Base-by-base conservation (phyloP, 2,113 vertebrate genomes). In the Heloderma charlesbogerti region DNA sequence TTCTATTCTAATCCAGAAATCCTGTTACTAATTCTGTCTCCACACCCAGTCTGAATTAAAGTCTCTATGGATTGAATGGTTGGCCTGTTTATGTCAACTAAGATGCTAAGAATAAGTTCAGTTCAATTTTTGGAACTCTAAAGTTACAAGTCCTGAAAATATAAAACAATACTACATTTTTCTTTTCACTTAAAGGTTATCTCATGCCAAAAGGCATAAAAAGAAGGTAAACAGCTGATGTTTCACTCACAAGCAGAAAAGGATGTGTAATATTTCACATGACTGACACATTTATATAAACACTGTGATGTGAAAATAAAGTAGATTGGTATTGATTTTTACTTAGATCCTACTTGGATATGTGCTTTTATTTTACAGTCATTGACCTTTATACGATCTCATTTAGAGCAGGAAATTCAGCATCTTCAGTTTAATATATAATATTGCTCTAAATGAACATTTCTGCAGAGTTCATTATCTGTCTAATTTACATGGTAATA, bases 401-500 rank as follows among this genome's bases (percentile, higher is more conserved):
- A 94, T 95, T 96, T 96, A 92, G 74, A 74, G 78, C 81, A 95
- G n/a, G 85, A 88, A 95, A 66, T 95, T 95, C 86, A 87, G 89
- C 84, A 94, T 20, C 15, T 91, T 93, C 77, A 37, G 29, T 89
- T 67, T 86, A n/a, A 93, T 89, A 94, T 75, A 92, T 74, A 92
- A 87, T 94, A 95, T 89, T 94, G 90, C 93, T 91, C 92, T 96
- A 95, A 96, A 96, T 95, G 92, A 97, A 95, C 90, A 94, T 78
- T 95, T 96, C 63, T 80, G 90, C 2, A 0, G 75, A 89, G 89
- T 96, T 97, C 93, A 94, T 95, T 96, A 95, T 96, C 95, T 95
- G 92, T 86, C 84, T 96, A 96, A 97, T 97, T 97, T 97, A 96
- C 96, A 97, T 96, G 92, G 72, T 94, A 96, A 96, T 96, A 94